phyloP scores from a whole-genome alignment of 2,113 vertebrate species.

The Larimichthys polyactis region DNA sequence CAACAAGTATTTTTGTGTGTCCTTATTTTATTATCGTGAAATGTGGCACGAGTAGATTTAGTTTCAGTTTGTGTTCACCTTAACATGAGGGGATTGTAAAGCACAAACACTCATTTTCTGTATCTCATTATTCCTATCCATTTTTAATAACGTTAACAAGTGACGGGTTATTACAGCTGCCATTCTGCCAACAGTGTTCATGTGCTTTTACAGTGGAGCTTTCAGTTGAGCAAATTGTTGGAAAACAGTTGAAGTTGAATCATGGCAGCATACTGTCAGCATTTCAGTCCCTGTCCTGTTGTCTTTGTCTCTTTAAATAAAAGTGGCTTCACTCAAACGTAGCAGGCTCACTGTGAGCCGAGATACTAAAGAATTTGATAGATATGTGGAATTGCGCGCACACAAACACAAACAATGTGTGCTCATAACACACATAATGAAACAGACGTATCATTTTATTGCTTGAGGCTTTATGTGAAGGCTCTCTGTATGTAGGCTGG shows the following conservation, averaged over 20 bases:
- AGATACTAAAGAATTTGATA: not conserved
- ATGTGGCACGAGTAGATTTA: not conserved
- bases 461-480: not conserved
- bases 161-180: not conserved
- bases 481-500: not conserved
- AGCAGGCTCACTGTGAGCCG: not conserved
- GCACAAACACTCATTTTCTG: slow-evolving; percentile 6
- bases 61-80: not conserved
- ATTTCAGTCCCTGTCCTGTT: not conserved
- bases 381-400: not conserved
- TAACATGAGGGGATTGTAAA: not conserved
- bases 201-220: too few species aligned
- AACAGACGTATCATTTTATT: not conserved
- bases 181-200: not conserved
- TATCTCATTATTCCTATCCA: slow-evolving; percentile 7
- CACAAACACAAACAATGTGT: not conserved
- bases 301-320: slow-evolving; percentile 25
- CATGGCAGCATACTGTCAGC: slow-evolving; percentile 19
- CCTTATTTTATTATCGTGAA: not conserved
- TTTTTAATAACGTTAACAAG: slow-evolving; percentile 8
- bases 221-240: not conserved
- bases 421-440: not conserved
- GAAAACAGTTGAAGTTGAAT: slow-evolving; percentile 23
- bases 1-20: not conserved
- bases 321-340: slow-evolving; percentile 17